phyloP scores from a whole-genome alignment of 1,140 invertebrate species.

The Melipona quadrifasciata region DNA sequence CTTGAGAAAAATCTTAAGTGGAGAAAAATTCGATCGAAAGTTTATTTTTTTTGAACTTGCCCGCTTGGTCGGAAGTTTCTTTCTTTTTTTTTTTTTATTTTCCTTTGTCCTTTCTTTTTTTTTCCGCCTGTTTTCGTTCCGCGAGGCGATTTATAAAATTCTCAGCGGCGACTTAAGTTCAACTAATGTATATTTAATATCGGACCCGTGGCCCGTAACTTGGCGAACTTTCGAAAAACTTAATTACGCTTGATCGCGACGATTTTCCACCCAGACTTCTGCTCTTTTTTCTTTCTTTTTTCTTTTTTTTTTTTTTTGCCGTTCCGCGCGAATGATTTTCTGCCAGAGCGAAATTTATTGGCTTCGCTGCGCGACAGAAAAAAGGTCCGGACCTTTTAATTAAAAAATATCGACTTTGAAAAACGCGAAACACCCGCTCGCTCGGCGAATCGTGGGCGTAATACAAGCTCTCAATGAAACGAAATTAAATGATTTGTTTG shows the following conservation, averaged over 20 bases:
- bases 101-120: too few relatives aligned
- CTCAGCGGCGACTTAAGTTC: not conserved
- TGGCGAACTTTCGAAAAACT: slow-evolving; percentile 20
- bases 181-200: slow-evolving; percentile 44
- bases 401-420: slow-evolving; percentile 2
- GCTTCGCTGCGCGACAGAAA: not conserved
- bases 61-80: not conserved
- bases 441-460: not conserved
- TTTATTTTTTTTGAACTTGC: slow-evolving; percentile 11
- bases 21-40: slow-evolving; percentile 6
- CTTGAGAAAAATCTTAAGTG: not conserved
- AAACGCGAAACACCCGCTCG: not conserved
- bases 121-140: too few relatives aligned
- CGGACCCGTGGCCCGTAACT: slow-evolving; percentile 4
- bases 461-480: not conserved
- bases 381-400: not conserved
- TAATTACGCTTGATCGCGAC: slow-evolving; percentile 47
- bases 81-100: not conserved
- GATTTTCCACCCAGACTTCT: slow-evolving; percentile 18
- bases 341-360: slow-evolving; percentile 17
- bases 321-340: slow-evolving; percentile 29
- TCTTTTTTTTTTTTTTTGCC: not conserved
- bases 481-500: not conserved
- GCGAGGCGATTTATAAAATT: slow-evolving; percentile 4
- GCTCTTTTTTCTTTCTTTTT: too few relatives aligned